Percentiles rank a stretch among this genome's conserved stretches.
phyloP scores from a whole-genome alignment of 2,888 invertebrate species.

The Spialia ferax region DNA sequence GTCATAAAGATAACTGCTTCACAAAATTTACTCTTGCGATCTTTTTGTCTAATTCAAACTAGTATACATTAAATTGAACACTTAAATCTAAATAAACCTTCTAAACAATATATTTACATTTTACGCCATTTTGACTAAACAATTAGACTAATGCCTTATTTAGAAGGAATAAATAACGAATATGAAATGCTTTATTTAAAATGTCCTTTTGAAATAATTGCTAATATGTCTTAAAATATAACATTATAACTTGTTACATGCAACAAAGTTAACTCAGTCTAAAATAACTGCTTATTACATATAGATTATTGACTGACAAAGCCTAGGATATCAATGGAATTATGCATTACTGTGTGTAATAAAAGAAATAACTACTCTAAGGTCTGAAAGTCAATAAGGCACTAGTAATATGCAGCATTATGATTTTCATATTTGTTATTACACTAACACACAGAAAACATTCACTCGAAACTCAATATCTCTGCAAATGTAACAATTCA shows the following conservation, averaged over 20 bases:
- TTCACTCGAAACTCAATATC: slow-evolving; percentile 61
- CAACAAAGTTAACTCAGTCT: slow-evolving; percentile 80
- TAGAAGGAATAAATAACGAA: slow-evolving; percentile 85
- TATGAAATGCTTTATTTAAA: slow-evolving; percentile 84
- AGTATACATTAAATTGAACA: slow-evolving; percentile 82
- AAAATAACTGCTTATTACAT: slow-evolving; percentile 70
- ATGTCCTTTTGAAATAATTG: slow-evolving; percentile 74
- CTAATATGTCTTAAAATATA: slow-evolving; percentile 76
- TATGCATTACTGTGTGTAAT: slow-evolving; percentile 30
- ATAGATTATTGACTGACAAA: slow-evolving; percentile 71
- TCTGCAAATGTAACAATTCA: slow-evolving; percentile 55
- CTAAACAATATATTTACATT: slow-evolving; percentile 85
- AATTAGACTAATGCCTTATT: slow-evolving; percentile 81
- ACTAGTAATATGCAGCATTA: slow-evolving; percentile 73
- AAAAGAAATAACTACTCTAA: slow-evolving; percentile 50
- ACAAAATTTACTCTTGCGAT: slow-evolving; percentile 60
- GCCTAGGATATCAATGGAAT: slow-evolving; percentile 39
- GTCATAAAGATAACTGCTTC: slow-evolving; percentile 63
- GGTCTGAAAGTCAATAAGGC: slow-evolving; percentile 80
- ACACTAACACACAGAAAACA: slow-evolving; percentile 61
- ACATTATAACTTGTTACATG: slow-evolving; percentile 70
- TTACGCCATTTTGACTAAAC: slow-evolving; percentile 80
- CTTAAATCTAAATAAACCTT: slow-evolving; percentile 83
- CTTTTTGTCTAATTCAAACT: slow-evolving; percentile 76
- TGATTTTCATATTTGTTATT: slow-evolving; percentile 78